A percentile compares a stretch with the other conserved stretches of the same genome.
phyloP scores from a whole-genome alignment of 2,113 vertebrate species.

The Anguilla japonica region DNA sequence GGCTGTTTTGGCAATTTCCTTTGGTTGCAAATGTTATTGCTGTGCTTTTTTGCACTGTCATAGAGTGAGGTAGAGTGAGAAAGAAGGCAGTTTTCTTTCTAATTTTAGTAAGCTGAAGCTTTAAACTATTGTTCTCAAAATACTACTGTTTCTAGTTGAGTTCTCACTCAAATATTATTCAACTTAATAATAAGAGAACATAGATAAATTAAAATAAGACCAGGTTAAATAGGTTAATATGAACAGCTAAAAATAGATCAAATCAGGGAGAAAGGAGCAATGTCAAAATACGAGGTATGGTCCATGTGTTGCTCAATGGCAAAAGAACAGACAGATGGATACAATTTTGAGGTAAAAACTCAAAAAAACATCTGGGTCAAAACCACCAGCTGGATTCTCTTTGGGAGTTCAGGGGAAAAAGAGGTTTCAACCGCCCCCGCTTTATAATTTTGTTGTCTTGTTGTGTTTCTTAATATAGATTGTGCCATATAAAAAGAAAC shows the following conservation, averaged over 20 bases:
- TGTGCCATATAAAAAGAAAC: slow-evolving; percentile 73
- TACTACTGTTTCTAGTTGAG: too few species aligned
- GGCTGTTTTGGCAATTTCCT: background rate
- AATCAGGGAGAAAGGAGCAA: background rate
- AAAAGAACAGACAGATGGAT: slow-evolving; percentile 50
- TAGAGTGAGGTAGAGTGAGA: too few species aligned
- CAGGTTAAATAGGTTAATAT: too few species aligned
- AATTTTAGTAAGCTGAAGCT: too few species aligned
- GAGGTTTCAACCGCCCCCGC: slow-evolving; percentile 61
- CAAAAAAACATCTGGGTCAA: slow-evolving; percentile 13
- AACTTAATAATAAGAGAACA: too few species aligned
- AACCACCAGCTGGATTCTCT: slow-evolving; percentile 50
- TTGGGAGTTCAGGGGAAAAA: slow-evolving; percentile 39
- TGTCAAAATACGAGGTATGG: background rate
- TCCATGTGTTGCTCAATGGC: slow-evolving; percentile 38
- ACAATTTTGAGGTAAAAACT: slow-evolving; percentile 46
- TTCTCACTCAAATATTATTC: too few species aligned
- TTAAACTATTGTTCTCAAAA: too few species aligned
- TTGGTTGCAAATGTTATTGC: background rate
- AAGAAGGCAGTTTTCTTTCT: too few species aligned
- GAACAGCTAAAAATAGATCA: background rate
- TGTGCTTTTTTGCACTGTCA: background rate
- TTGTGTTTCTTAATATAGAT: slow-evolving; percentile 80
- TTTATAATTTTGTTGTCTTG: slow-evolving; percentile 70
- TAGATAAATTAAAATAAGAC: too few species aligned